Evolutionary conservation across 2,888 invertebrate genomes (phyloP), one percentile per base, ranked within the genome.

Genomic region (Tipula vernalis): DNA sequence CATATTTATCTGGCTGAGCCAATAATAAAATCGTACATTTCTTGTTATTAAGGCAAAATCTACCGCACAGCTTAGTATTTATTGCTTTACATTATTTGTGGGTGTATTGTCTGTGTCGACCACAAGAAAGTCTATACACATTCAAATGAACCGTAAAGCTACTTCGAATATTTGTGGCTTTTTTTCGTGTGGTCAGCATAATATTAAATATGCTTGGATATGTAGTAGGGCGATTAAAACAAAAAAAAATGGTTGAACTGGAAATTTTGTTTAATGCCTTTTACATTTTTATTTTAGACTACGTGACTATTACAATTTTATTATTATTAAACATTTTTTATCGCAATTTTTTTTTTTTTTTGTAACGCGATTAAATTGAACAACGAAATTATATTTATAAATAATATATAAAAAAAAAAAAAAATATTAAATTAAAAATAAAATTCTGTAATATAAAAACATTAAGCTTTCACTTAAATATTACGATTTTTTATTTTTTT

Each of bases 391-490:
- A 71, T 28, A 18, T 71, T 71, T 71, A 71, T 28, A 57, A 57
- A 57, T 57, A 28, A 28, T 28, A 28, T 28, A 57, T 18, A 57
- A 57, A 71, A 71, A 71, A 51, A 71, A 57, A 57, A 71, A 71
- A 71, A 51, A 71, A 71, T 28, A 71, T 71, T 71, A 28, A 71
- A 71, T 71, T 71, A 71, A 71, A 71, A 71, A 71, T 71, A 71
- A 71, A 71, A 71, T 13, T 28, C 2, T 28, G 28, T 10, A 71
- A 71, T 13, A 71, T 71, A 71, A 71, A 71, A 71, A 71, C 71
- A 71, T 71, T 71, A 71, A 71, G 71, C 71, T 71, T 71, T 71
- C 71, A 71, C 71, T 71, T 71, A 71, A 71, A 71, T 71, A 71
- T 71, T 28, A 71, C 10, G 71, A 71, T 71, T 71, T 71, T 71